Percentiles rank a stretch among this genome's conserved stretches.
Evolutionary conservation across 2,797 vertebrate species (phyloP).

Genomic region (Graptemys geographica): DNA sequence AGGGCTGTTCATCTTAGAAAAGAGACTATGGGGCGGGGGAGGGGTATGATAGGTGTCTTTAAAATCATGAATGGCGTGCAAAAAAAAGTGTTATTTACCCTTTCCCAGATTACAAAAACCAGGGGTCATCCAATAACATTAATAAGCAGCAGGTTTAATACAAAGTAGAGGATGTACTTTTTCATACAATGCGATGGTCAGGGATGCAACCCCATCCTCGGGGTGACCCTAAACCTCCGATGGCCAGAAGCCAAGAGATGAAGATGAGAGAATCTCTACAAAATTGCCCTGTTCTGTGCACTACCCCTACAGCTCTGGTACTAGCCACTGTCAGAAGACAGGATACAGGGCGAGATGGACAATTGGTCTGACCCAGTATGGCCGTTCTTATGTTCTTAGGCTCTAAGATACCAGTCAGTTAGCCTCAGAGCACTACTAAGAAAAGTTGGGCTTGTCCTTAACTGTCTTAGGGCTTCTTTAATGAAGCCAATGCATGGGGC

Average conservation of each 20-base stretch:
- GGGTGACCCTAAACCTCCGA: background rate
- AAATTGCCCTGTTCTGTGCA: background rate
- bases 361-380: background rate
- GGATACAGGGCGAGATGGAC: background rate
- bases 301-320: background rate
- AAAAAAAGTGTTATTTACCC: background rate
- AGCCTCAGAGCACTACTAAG: background rate
- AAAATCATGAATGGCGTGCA: background rate
- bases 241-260: background rate
- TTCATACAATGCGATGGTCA: background rate
- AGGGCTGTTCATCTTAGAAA: background rate
- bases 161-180: too few relatives aligned
- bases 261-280: background rate
- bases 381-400: background rate
- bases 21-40: too few relatives aligned
- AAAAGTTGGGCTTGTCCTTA: background rate
- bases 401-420: background rate
- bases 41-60: background rate
- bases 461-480: background rate
- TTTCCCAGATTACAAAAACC: too few relatives aligned
- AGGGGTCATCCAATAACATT: too few relatives aligned
- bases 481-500: background rate
- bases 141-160: too few relatives aligned
- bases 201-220: background rate
- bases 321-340: background rate